Percentiles rank a stretch among this genome's conserved stretches.
Evolutionary conservation across 2,113 vertebrate species (phyloP).

Genomic region (Pseudorhombus dupliciocellatus): DNA sequence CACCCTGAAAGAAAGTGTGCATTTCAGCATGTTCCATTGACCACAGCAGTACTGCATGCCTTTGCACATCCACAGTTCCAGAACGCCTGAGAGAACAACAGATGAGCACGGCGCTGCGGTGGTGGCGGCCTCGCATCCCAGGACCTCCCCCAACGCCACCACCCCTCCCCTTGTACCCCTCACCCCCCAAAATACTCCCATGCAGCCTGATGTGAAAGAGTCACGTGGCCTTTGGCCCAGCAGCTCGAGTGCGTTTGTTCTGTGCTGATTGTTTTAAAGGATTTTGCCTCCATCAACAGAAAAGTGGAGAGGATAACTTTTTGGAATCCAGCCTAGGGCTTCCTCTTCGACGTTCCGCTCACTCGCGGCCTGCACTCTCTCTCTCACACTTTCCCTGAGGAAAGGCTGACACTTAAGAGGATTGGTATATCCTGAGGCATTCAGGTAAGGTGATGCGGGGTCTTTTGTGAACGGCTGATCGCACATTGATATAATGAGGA

Average conservation of each 20-base stretch:
- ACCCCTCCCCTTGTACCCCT: slow-evolving; percentile 24
- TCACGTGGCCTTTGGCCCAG: slow-evolving; percentile 67
- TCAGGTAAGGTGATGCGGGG: slow-evolving; percentile 73
- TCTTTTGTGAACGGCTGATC: not conserved
- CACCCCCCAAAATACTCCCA: slow-evolving; percentile 51
- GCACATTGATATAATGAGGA: not conserved
- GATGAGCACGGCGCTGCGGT: slow-evolving; percentile 45
- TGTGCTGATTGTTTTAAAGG: slow-evolving; percentile 75
- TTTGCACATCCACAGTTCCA: slow-evolving; percentile 82
- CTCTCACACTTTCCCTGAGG: slow-evolving; percentile 72
- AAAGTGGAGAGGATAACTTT: slow-evolving; percentile 83
- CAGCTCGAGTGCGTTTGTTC: slow-evolving; percentile 76
- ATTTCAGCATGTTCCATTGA: slow-evolving; percentile 85
- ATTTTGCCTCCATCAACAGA: slow-evolving; percentile 86
- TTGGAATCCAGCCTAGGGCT: slow-evolving; percentile 79
- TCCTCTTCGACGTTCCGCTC: slow-evolving; percentile 78
- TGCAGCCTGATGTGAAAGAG: slow-evolving; percentile 48
- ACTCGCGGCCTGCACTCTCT: slow-evolving; percentile 62
- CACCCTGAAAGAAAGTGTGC: slow-evolving; percentile 79
- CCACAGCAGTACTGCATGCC: slow-evolving; percentile 77
- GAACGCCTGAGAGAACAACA: slow-evolving; percentile 78
- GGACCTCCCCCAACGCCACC: slow-evolving; percentile 24
- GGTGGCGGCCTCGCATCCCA: slow-evolving; percentile 30
- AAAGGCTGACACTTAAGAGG: slow-evolving; percentile 70
- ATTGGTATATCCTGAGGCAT: slow-evolving; percentile 71